phyloP scores from a whole-genome alignment of 2,797 vertebrate genomes.

The Dryobates pubescens region DNA sequence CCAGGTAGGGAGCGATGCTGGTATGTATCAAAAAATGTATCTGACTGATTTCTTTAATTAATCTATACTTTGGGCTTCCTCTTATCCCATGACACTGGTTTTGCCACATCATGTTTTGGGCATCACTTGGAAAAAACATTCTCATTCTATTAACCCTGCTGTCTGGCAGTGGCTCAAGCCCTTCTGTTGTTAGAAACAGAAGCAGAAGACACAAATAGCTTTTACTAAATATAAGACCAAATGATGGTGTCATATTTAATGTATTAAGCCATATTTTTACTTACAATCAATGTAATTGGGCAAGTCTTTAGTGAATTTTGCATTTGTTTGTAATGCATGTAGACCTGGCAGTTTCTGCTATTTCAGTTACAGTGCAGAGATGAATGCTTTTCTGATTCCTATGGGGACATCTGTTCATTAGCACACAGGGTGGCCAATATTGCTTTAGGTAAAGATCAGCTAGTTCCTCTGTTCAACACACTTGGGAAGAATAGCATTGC shows the following conservation, averaged over 20 bases:
- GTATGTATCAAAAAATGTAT: background rate
- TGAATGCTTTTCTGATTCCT: slow-evolving; percentile 43
- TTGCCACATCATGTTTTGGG: background rate
- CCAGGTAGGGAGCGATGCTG: background rate
- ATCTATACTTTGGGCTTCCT: background rate
- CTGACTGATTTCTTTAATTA: background rate
- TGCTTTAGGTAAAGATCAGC: slow-evolving; percentile 76
- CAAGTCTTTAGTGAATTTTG: background rate
- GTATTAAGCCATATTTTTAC: background rate
- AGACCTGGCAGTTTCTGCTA: slow-evolving; percentile 33
- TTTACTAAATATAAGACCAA: background rate
- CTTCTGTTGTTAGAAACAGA: background rate
- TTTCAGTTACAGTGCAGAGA: background rate
- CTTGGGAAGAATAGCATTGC: slow-evolving; percentile 76
- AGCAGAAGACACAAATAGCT: background rate
- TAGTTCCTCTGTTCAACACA: slow-evolving; percentile 77
- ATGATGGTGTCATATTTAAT: background rate
- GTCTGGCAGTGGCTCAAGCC: background rate
- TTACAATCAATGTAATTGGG: background rate
- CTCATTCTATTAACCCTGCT: background rate
- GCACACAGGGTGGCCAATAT: slow-evolving; percentile 56
- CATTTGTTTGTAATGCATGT: background rate
- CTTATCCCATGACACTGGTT: background rate
- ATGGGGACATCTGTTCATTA: slow-evolving; percentile 54
- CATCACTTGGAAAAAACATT: background rate